These are phyloP conservation scores for Brachyhypopomus occidentalis DNA, from an alignment of 2,113 vertebrate genomes.

Conservation along the genomic window DNA sequence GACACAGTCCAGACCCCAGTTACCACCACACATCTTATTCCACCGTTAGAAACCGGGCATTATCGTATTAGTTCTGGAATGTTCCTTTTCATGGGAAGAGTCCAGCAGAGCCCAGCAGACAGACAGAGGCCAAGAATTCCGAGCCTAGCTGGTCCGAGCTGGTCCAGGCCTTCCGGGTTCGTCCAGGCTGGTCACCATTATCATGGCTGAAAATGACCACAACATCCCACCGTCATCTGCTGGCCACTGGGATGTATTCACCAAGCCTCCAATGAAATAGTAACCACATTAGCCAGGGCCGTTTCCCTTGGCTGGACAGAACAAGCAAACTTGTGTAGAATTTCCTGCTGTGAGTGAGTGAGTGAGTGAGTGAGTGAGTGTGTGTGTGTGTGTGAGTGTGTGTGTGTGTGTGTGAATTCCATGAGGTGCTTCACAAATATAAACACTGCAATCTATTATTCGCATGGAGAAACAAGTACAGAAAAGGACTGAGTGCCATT, in stretches of 20 bases:
- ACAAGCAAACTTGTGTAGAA: background rate
- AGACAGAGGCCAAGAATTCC: background rate
- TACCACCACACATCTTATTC: slow-evolving; percentile 47
- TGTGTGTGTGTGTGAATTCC: too few species aligned
- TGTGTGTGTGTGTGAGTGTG: too few species aligned
- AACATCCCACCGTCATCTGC: slow-evolving; percentile 21
- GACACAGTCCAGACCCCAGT: slow-evolving; percentile 40
- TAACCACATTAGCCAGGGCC: background rate
- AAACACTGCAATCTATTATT: slow-evolving; percentile 17
- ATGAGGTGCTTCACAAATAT: background rate
- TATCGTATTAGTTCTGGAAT: slow-evolving; percentile 58
- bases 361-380: too few species aligned
- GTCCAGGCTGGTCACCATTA: background rate
- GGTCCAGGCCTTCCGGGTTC: background rate
- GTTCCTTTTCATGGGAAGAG: slow-evolving; percentile 46
- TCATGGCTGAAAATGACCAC: slow-evolving; percentile 20
- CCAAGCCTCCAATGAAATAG: slow-evolving; percentile 3
- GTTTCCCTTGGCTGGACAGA: background rate
- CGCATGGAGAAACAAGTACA: slow-evolving; percentile 1
- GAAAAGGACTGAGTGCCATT: slow-evolving; percentile 28
- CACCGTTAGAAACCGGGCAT: slow-evolving; percentile 50
- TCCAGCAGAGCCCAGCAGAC: slow-evolving; percentile 12
- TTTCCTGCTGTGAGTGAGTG: too few species aligned
- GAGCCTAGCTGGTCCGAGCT: background rate
- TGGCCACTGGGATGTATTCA: slow-evolving; percentile 4